Conservation (phyloP, 2,888 invertebrate species). For the Alitta virens region DNA sequence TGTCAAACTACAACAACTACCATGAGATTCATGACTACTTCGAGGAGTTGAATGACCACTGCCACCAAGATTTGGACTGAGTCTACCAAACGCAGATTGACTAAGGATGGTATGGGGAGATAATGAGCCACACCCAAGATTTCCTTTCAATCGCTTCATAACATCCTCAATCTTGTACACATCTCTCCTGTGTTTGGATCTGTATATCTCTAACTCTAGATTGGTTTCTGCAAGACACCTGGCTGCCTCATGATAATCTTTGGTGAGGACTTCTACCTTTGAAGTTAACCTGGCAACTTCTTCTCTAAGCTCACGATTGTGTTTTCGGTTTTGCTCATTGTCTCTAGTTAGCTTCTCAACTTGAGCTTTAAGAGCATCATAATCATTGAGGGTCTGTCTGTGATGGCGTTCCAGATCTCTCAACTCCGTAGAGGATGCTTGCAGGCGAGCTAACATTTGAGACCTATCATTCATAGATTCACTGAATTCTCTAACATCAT, state of each 20-base stretch:
- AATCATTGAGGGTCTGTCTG: neutral
- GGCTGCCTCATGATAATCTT: constrained; percentile 8
- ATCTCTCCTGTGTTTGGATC: constrained; percentile 9
- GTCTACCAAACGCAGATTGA: neutral
- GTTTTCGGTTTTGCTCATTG: constrained; percentile 5
- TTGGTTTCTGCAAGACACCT: constrained; percentile 11
- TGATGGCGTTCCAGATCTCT: constrained; percentile 4
- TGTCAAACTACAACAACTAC: neutral
- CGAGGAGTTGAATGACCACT: neutral
- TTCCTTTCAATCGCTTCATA: constrained; percentile 3
- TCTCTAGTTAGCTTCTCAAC: constrained; percentile 13
- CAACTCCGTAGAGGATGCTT: neutral
- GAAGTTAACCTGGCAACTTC: constrained; percentile 6
- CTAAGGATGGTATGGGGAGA: neutral
- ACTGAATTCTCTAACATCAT: constrained; percentile 1
- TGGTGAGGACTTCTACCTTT: constrained; percentile 1
- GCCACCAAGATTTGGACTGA: neutral
- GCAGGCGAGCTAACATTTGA: too few relatives aligned
- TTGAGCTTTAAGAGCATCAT: constrained; percentile 7
- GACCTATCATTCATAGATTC: neutral
- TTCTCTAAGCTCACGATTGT: constrained; percentile 6
- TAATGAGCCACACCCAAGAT: neutral
- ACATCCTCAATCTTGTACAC: constrained; percentile 7
- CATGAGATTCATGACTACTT: neutral
- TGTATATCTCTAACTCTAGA: constrained; percentile 11